Percentiles rank a stretch among this genome's conserved stretches.
Conservation (phyloP, 2,888 invertebrate species). For the Lacanobia wlatinum region DNA sequence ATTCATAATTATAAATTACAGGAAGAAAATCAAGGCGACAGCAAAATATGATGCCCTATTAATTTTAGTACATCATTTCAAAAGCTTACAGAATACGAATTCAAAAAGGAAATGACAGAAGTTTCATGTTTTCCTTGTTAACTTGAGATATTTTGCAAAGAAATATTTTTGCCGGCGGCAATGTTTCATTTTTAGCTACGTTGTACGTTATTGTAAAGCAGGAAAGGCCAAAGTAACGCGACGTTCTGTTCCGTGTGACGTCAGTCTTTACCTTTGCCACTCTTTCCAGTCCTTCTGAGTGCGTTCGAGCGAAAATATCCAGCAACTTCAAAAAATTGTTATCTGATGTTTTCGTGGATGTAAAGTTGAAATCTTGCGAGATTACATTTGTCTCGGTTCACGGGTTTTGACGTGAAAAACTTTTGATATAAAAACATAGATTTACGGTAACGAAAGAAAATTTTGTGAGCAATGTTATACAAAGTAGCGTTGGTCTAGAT, state of each 20-base stretch:
- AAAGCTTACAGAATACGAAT: constrained; percentile 67
- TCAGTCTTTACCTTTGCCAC: constrained; percentile 72
- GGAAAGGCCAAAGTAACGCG: constrained; percentile 73
- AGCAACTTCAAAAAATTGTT: constrained; percentile 76
- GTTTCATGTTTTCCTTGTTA: constrained; percentile 83
- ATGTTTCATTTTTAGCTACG: constrained; percentile 67
- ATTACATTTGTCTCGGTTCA: constrained; percentile 60
- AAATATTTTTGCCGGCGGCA: constrained; percentile 72
- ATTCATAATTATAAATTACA: constrained; percentile 23
- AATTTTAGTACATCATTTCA: constrained; percentile 56
- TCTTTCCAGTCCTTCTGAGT: constrained; percentile 75
- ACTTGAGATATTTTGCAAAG: constrained; percentile 74
- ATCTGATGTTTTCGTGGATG: constrained; percentile 72
- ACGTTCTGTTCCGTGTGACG: constrained; percentile 65
- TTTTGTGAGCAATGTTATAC: constrained; percentile 26
- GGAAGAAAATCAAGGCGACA: constrained; percentile 20
- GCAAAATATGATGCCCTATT: constrained; percentile 32
- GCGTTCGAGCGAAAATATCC: constrained; percentile 77
- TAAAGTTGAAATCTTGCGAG: constrained; percentile 67
- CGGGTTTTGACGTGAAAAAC: constrained; percentile 45
- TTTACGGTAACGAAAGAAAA: constrained; percentile 28
- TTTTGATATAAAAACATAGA: constrained; percentile 54
- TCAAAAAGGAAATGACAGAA: constrained; percentile 76
- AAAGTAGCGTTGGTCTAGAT: constrained; percentile 29
- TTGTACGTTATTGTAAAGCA: constrained; percentile 70